These are phyloP conservation scores for Phylloscopus trochilus DNA, from an alignment of 2,113 vertebrate genomes.

Conservation along the genomic window DNA sequence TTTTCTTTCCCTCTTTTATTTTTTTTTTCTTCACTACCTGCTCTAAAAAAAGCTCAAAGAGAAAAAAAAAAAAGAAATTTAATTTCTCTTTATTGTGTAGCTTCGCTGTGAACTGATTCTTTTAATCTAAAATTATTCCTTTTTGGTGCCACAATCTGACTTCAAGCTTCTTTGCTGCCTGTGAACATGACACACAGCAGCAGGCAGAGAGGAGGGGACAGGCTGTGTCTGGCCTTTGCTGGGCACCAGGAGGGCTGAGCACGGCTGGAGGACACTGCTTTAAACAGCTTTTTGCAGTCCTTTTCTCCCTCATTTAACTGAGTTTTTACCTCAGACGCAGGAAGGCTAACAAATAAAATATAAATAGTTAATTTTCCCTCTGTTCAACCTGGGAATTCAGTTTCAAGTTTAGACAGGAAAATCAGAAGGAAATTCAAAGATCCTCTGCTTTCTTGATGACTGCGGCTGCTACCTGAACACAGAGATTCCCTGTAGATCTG, in stretches of 20 bases:
- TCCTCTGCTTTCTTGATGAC: constrained; percentile 52
- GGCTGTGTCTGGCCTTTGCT: neutral
- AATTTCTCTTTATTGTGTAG: neutral
- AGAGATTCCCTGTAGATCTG: constrained; percentile 60
- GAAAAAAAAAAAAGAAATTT: neutral
- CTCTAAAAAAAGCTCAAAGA: neutral
- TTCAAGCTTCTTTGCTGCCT: constrained; percentile 33
- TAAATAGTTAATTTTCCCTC: constrained; percentile 51
- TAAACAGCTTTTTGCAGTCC: neutral
- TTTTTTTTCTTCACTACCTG: neutral
- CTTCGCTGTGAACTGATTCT: neutral
- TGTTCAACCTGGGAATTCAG: constrained; percentile 44
- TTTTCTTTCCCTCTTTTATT: neutral
- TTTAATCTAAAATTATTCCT: constrained; percentile 40
- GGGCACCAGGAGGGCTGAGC: neutral
- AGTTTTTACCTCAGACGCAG: neutral
- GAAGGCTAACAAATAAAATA: constrained; percentile 41
- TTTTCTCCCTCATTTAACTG: neutral
- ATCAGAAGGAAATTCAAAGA: constrained; percentile 68
- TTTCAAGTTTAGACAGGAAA: constrained; percentile 44
- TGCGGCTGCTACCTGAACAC: constrained; percentile 38
- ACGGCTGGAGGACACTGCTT: neutral
- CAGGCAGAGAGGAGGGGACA: neutral
- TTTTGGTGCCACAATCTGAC: constrained; percentile 20
- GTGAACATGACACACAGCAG: neutral